phyloP scores from a whole-genome alignment of 2,888 invertebrate genomes.

The Drosophila melanosoma region DNA sequence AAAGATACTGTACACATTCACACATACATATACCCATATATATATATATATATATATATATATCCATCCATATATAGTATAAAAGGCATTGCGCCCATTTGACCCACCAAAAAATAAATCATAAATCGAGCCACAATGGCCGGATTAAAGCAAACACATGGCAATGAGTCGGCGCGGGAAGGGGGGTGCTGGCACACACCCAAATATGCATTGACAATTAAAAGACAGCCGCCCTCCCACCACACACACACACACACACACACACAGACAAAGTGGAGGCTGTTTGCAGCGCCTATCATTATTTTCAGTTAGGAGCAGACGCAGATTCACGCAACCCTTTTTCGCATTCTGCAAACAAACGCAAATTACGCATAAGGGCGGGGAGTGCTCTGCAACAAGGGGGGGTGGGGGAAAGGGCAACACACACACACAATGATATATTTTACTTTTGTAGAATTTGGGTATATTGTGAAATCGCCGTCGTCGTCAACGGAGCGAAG shows the following conservation, averaged over 20 bases:
- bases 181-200: constrained; percentile 7
- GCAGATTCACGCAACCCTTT: constrained; percentile 53
- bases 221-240: constrained; percentile 35
- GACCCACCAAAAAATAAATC: constrained; percentile 68
- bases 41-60: neutral
- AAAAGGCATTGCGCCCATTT: constrained; percentile 40
- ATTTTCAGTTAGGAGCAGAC: constrained; percentile 63
- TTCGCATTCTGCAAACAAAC: constrained; percentile 58
- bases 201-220: constrained; percentile 78
- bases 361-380: constrained; percentile 68
- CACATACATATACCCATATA: neutral
- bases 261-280: constrained; percentile 13
- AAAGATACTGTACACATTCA: constrained; percentile 3
- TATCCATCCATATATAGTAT: neutral
- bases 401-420: neutral
- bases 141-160: constrained; percentile 56
- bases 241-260: neutral
- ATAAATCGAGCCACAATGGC: constrained; percentile 73
- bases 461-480: constrained; percentile 41
- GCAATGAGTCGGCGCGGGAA: constrained; percentile 10
- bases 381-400: neutral
- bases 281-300: constrained; percentile 60
- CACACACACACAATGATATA: constrained; percentile 51
- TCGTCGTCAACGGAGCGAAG: constrained; percentile 65
- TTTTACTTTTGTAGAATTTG: constrained; percentile 70